Percentiles rank a stretch among this genome's conserved stretches.
Evolutionary conservation across 92 coral and sea anemone species (phyloP).

Genomic region (Porites divaricata): DNA sequence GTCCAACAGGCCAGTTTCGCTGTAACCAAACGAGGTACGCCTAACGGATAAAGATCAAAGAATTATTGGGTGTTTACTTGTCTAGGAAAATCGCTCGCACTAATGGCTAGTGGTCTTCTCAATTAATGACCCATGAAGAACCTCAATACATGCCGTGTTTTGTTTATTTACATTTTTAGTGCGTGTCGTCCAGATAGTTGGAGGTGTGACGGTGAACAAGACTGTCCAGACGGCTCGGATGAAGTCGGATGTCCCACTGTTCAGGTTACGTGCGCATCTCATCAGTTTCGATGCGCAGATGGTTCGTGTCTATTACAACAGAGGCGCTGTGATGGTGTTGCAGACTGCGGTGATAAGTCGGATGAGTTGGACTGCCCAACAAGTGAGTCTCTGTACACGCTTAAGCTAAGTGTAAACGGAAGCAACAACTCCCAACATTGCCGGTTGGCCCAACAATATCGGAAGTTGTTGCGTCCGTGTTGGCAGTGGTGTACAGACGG

Average conservation of each 20-base stretch:
- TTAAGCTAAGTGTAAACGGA: too few species aligned
- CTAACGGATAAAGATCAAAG: too few species aligned
- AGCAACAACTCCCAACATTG: too few species aligned
- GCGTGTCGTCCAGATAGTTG: slow-evolving; percentile 27
- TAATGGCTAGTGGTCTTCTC: too few species aligned
- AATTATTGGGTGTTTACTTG: too few species aligned
- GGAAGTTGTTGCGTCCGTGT: too few species aligned
- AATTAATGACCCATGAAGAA: too few species aligned
- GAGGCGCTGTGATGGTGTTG: slow-evolving; percentile 60
- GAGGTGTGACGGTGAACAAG: slow-evolving; percentile 48
- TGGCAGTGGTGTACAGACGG: too few species aligned
- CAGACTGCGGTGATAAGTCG: slow-evolving; percentile 50
- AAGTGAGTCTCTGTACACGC: too few species aligned
- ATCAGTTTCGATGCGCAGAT: slow-evolving; percentile 19
- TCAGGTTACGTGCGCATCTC: not conserved
- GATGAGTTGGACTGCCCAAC: slow-evolving; percentile 37
- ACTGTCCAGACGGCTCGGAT: slow-evolving; percentile 54
- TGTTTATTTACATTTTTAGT: not conserved
- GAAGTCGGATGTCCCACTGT: slow-evolving; percentile 28
- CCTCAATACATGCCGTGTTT: not conserved
- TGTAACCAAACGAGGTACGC: slow-evolving; percentile 26
- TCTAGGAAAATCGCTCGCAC: not conserved
- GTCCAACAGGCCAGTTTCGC: not conserved
- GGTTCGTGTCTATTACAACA: slow-evolving; percentile 22
- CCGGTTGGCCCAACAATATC: too few species aligned